phyloP scores from a whole-genome alignment of 30 jellyfish, hydroid and myxozoan species.

The Hydractinia symbiolongicarpus region DNA sequence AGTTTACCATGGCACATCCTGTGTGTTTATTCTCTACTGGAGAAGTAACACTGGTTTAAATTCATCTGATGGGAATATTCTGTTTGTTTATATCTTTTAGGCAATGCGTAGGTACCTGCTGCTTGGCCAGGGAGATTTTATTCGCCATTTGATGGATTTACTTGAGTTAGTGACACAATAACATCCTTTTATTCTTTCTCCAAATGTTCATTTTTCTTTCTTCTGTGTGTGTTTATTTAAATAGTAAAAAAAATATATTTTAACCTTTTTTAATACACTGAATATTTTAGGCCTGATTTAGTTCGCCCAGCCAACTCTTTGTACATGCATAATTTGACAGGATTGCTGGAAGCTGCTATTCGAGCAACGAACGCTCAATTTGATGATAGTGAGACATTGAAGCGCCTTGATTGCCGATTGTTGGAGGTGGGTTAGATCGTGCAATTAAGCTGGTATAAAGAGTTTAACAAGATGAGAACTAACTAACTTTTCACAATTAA shows the following conservation, averaged over 20 bases:
- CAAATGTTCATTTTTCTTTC: neutral
- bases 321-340: conserved; percentile 91
- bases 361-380: conserved; percentile 97
- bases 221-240: neutral
- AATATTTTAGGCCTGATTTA: conserved; percentile 66
- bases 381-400: conserved; percentile 88
- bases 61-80: neutral
- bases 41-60: too few relatives aligned
- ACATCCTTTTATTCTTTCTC: neutral
- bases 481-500: too few relatives aligned
- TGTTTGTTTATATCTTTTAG: conserved; percentile 24
- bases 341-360: conserved; percentile 93
- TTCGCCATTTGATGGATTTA: conserved; percentile 94
- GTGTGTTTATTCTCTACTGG: too few relatives aligned
- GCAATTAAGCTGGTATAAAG: too few relatives aligned
- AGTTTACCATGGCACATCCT: too few relatives aligned
- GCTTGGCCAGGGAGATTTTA: conserved; percentile 98
- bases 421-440: conserved; percentile 63
- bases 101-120: conserved; percentile 95
- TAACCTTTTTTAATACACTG: neutral
- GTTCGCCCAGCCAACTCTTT: conserved; percentile 85
- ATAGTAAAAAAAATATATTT: neutral
- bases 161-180: conserved; percentile 58
- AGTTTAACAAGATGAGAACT: too few relatives aligned
- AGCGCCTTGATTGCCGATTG: conserved; percentile 83